phyloP scores from a whole-genome alignment of 2,797 vertebrate genomes.

The Euthynnus affinis region DNA sequence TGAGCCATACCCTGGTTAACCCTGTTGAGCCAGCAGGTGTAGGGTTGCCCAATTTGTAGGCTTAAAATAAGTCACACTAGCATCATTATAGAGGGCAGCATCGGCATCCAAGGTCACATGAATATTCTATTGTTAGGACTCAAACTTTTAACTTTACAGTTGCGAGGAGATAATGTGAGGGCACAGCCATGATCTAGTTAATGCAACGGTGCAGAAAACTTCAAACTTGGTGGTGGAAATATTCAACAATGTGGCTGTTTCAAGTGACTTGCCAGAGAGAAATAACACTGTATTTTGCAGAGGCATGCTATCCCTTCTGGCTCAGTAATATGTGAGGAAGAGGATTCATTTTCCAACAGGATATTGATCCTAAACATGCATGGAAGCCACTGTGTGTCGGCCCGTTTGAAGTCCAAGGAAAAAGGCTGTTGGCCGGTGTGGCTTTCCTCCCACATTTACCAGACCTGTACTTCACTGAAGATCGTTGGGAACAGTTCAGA shows the following conservation, averaged over 20 bases:
- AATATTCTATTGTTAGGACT: not conserved
- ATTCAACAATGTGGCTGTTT: conserved; percentile 56
- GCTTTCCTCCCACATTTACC: conserved; percentile 5
- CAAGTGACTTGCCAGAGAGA: conserved; percentile 39
- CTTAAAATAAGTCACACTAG: not conserved
- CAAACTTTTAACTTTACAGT: conserved; percentile 1
- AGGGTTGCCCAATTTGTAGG: not conserved
- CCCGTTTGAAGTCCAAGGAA: conserved; percentile 62
- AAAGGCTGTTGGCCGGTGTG: conserved; percentile 19
- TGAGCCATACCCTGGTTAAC: too few relatives aligned
- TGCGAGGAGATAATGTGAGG: conserved; percentile 21
- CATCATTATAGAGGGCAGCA: not conserved
- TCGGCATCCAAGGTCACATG: not conserved
- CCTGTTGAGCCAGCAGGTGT: too few relatives aligned
- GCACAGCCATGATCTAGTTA: conserved; percentile 16
- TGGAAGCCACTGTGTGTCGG: conserved; percentile 39
- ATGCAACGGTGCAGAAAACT: conserved; percentile 34
- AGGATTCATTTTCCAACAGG: conserved; percentile 66
- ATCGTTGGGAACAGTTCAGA: conserved; percentile 25
- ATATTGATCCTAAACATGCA: conserved; percentile 63
- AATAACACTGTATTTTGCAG: conserved; percentile 39
- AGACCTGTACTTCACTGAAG: conserved; percentile 14
- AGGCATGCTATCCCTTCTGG: conserved; percentile 45
- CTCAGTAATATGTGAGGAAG: conserved; percentile 51
- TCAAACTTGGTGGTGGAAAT: conserved; percentile 42